phyloP scores from a whole-genome alignment of 2,888 invertebrate species.

The Sacculina carcini region DNA sequence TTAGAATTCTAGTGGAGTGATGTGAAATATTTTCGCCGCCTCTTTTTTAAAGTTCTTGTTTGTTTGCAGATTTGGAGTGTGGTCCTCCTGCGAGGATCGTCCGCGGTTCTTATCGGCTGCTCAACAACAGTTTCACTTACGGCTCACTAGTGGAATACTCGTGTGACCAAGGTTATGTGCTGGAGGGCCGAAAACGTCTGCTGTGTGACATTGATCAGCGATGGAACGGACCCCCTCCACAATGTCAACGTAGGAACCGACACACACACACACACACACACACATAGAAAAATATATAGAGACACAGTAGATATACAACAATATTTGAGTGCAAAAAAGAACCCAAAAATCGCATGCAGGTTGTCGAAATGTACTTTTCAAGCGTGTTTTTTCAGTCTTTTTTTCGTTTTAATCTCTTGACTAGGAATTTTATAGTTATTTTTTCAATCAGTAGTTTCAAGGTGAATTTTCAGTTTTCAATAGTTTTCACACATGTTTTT shows the following conservation, averaged over 20 bases:
- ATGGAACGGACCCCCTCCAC: constrained; percentile 77
- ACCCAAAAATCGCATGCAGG: not conserved
- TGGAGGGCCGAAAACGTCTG: constrained; percentile 50
- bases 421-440: no score
- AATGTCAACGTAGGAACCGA: constrained; percentile 41
- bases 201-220: constrained; percentile 74
- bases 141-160: constrained; percentile 57
- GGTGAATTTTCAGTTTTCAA: no score
- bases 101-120: constrained; percentile 48
- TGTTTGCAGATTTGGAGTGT: constrained; percentile 48
- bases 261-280: not conserved
- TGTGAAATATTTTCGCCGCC: no score
- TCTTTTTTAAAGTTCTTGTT: no score
- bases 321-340: not conserved
- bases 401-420: no score
- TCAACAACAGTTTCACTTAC: constrained; percentile 66
- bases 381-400: no score
- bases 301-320: not conserved
- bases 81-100: constrained; percentile 62
- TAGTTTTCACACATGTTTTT: no score
- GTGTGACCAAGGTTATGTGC: constrained; percentile 56
- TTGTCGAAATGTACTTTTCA: no score
- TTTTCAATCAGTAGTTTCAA: no score
- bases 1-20: no score
- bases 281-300: not conserved